A percentile compares a stretch with the other conserved stretches of the same genome.
Evolutionary conservation across 2,888 invertebrate species (phyloP).

Genomic region (Andrena chrysosceles): DNA sequence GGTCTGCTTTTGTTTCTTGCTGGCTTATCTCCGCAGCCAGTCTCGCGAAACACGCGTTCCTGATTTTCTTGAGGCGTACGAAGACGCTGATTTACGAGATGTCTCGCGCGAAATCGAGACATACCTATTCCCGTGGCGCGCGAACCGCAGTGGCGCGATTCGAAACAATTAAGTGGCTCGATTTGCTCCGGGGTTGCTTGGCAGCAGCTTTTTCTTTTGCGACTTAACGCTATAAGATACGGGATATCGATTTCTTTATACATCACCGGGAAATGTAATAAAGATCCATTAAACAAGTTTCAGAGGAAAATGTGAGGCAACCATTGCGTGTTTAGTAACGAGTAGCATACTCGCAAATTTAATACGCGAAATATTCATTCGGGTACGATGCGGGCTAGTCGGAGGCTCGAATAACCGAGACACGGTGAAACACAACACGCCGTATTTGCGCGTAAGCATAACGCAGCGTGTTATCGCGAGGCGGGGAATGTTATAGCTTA

Average conservation of each 20-base stretch:
- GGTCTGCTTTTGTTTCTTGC: constrained; percentile 50
- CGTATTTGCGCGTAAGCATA: constrained; percentile 24
- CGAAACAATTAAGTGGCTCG: constrained; percentile 47
- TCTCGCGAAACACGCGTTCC: constrained; percentile 61
- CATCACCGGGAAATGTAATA: background rate
- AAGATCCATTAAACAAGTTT: constrained; percentile 5
- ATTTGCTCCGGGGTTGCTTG: background rate
- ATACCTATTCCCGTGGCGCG: constrained; percentile 5
- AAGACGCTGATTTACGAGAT: constrained; percentile 64
- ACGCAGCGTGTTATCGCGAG: constrained; percentile 24
- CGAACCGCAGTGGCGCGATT: constrained; percentile 55
- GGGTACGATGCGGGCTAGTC: constrained; percentile 5
- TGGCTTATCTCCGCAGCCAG: constrained; percentile 67
- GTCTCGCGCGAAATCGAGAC: constrained; percentile 54
- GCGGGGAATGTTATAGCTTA: constrained; percentile 49
- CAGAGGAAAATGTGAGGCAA: constrained; percentile 16
- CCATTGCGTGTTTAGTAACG: constrained; percentile 20
- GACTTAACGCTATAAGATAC: background rate
- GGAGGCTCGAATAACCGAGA: constrained; percentile 23
- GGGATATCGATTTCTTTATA: too few relatives aligned
- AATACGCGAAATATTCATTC: constrained; percentile 24
- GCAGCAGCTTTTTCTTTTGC: background rate
- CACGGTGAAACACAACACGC: constrained; percentile 22
- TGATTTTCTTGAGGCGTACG: constrained; percentile 62
- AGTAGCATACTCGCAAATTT: constrained; percentile 4